Evolutionary conservation across 2,888 invertebrate species (phyloP), one percentile per base, ranked within the genome.

Genomic region (Cheilosia grossa): DNA sequence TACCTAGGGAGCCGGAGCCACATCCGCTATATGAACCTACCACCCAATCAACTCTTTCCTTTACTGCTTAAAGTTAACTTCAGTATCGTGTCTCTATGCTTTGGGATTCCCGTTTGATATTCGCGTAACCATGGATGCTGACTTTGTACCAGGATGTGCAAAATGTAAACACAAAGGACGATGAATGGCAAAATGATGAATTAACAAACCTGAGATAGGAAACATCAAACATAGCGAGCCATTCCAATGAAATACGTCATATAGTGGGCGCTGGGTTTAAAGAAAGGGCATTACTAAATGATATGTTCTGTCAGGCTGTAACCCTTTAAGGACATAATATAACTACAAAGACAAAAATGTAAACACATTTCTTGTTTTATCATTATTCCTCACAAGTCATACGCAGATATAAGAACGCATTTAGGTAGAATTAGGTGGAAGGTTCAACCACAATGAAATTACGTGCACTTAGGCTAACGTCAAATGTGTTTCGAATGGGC

Each of bases 51-150:
- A 19, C 7, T 40, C 7, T 2, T 9, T 13, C 7, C 21, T 10
- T 21, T 27, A 13, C 13, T 30, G 19, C 51, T 37, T 24, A 17
- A 37, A 37, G 37, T n/a, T 10, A 17, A 37, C 47, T 27, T 6
- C 6, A 42, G 15, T 56, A 33, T 42, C 24, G 17, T 47, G 4
- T 47, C 10, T 17, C 24, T 24, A 54, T 51, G 67, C 61, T 74
- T 67, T 67, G 17, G 44, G 42, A 63, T 67, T 79, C 47, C 79
- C 42, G 53, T 83, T 79, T 74, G 82, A 83, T 79, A 69, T 67
- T 69, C 67, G 63, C 67, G 73, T 82, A 79, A 67, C 82, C 82
- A 79, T 79, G 79, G 69, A 69, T 69, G 79, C 64, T 59, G 51
- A 74, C 47, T 79, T 64, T 64, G 21, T 42, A 56, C 2, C 58